These are phyloP conservation scores for Zeus faber DNA, from an alignment of 2,113 vertebrate species.

Conservation along the genomic window DNA sequence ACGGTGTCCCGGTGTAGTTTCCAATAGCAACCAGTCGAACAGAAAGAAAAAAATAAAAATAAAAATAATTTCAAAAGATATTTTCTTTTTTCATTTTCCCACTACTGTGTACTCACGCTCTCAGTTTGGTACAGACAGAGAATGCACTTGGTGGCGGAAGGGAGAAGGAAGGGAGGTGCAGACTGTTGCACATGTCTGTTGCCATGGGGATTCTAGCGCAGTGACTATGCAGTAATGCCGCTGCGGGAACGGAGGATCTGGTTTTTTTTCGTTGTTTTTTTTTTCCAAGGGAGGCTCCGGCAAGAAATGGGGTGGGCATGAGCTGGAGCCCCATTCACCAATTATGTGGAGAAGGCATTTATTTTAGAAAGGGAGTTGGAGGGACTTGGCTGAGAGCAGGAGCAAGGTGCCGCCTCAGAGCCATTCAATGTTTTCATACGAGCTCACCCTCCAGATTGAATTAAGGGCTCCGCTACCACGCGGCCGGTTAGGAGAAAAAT, in stretches of 20 bases:
- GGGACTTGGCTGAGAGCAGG: constrained; percentile 37
- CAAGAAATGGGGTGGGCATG: constrained; percentile 40
- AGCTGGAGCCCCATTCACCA: constrained; percentile 52
- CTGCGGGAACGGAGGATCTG: constrained; percentile 57
- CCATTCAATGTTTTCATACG: constrained; percentile 57
- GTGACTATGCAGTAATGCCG: constrained; percentile 72
- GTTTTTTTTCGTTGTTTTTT: constrained; percentile 67
- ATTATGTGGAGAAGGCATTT: constrained; percentile 58
- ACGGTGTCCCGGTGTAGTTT: constrained; percentile 59
- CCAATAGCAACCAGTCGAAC: constrained; percentile 69
- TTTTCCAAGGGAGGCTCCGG: constrained; percentile 46
- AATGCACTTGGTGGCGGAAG: constrained; percentile 45
- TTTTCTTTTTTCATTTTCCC: constrained; percentile 38
- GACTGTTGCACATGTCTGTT: constrained; percentile 75
- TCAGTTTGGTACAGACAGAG: constrained; percentile 45
- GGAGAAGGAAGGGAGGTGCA: constrained; percentile 19
- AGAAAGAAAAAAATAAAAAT: constrained; percentile 51
- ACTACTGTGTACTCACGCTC: constrained; percentile 23
- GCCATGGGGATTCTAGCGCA: constrained; percentile 76
- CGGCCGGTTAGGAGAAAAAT: constrained; percentile 54
- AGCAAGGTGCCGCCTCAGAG: constrained; percentile 50
- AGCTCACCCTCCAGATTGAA: constrained; percentile 59
- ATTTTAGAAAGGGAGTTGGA: constrained; percentile 51
- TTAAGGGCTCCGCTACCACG: constrained; percentile 51
- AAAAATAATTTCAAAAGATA: constrained; percentile 62